phyloP scores from a whole-genome alignment of 2,797 vertebrate species.

The Netta rufina region DNA sequence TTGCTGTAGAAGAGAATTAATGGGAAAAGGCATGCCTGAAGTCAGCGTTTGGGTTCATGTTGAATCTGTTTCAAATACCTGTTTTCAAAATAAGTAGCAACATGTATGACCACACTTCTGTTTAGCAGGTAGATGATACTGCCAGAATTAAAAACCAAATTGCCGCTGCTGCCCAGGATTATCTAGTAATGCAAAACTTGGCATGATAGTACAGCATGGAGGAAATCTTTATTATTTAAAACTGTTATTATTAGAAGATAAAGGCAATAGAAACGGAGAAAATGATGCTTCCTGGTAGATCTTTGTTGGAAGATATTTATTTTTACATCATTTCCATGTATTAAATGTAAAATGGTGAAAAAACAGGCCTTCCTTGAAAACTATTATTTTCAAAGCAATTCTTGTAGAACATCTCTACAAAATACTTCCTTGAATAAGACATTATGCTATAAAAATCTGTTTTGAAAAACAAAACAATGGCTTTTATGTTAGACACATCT shows the following conservation, averaged over 20 bases:
- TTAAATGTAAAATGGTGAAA: background rate
- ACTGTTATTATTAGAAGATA: background rate
- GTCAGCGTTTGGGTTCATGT: rapidly evolving
- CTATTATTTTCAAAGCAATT: background rate
- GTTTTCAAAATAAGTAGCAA: background rate
- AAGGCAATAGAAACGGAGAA: background rate
- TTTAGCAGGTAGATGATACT: background rate
- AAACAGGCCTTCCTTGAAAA: background rate
- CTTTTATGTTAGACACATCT: background rate
- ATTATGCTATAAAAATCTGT: background rate
- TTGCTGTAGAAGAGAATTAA: background rate
- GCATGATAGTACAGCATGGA: background rate
- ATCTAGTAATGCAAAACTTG: background rate
- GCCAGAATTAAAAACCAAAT: background rate
- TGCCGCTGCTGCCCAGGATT: background rate
- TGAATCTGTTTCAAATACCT: background rate
- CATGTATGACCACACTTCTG: background rate
- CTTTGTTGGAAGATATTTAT: background rate
- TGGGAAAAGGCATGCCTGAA: background rate
- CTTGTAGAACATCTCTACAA: background rate
- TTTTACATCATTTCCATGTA: background rate
- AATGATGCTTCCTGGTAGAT: background rate
- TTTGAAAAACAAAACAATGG: background rate
- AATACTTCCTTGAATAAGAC: background rate
- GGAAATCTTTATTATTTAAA: background rate